Evolutionary conservation across 2,888 invertebrate genomes (phyloP), one percentile per base, ranked within the genome.

Genomic region (Itoplectis maculator): DNA sequence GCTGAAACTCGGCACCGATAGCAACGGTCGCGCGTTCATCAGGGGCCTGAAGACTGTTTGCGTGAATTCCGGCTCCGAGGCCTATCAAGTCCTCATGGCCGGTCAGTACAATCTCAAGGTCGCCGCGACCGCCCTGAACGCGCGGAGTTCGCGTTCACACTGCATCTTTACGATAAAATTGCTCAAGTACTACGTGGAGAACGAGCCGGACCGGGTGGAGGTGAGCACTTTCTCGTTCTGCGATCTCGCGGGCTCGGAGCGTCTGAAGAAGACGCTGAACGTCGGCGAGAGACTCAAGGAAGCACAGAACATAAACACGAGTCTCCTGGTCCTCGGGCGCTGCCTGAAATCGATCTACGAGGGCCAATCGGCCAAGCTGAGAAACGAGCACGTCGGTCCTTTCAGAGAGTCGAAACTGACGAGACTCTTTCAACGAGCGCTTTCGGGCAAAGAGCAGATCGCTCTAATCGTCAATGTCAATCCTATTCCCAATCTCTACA

Each of bases 221-320:
- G 88, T 93, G 0, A 92, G 92, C 88, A 91, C 89, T 0, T 93
- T 92, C 82, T 84, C 92, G 0, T 96, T 99, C 89, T 98, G 98
- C 92, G 99, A 99, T 94, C 93, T 99, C 87, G 99, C 99, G 63
- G 99, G 99, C 0, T 96, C 97, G 8, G 99, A 99, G 93, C 94
- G 98, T 0, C 94, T 95, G 1, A 95, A 96, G 69, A 97, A 97
- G 89, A 97, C 98, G 0, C 94, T 95, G 59, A 97, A 97, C 92
- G 94, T 95, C 5, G 98, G 98, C 37, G 95, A 95, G 3, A 93
- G 98, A 11, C 93, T 98, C 84, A 96, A 95, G 86, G 99, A 99
- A 93, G 97, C 98, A 0, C 96, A 97, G 82, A 97, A 96, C 86
- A 99, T 99, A 85, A 99, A 99, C 93, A 96, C 96, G 0, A 98